Evolutionary conservation across 2,888 invertebrate species (phyloP).

Genomic region (Pollenia labialis): DNA sequence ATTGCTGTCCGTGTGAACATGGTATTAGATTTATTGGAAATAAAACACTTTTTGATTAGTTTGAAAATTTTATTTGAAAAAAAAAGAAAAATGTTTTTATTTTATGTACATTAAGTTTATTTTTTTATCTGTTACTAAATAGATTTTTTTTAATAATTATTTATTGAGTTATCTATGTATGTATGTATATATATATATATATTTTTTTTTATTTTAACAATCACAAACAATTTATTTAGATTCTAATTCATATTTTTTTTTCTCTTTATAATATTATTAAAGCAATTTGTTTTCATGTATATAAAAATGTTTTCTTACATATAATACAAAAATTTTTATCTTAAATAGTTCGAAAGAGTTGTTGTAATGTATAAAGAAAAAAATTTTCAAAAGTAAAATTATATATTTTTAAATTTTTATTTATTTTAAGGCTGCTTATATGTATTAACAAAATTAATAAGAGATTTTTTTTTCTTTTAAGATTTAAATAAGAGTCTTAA

Average conservation of each 20-base stretch:
- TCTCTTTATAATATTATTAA: conserved; percentile 61
- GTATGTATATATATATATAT: not conserved
- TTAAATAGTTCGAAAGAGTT: conserved; percentile 61
- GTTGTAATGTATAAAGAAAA: conserved; percentile 51
- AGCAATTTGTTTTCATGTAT: conserved; percentile 65
- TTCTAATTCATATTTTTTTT: conserved; percentile 65
- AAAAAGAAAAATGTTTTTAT: conserved; percentile 65
- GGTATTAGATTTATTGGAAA: not conserved
- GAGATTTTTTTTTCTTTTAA: not conserved
- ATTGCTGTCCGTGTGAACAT: too few relatives aligned
- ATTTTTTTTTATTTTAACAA: conserved; percentile 60
- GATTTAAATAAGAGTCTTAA: not conserved
- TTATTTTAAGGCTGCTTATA: conserved; percentile 4
- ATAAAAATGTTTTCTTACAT: conserved; percentile 64
- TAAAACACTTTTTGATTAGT: conserved; percentile 41
- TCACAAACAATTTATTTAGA: conserved; percentile 70
- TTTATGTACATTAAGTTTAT: conserved; percentile 61
- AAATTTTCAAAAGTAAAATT: conserved; percentile 53
- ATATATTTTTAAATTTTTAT: not conserved
- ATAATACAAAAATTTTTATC: conserved; percentile 68
- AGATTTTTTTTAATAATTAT: conserved; percentile 44
- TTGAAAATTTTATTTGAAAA: conserved; percentile 71
- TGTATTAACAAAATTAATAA: conserved; percentile 10
- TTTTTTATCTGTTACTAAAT: conserved; percentile 59
- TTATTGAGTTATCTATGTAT: conserved; percentile 38